A percentile compares a stretch with the other conserved stretches of the same genome.
Evolutionary conservation across 2,888 invertebrate genomes (phyloP).

Genomic region (Ischnus inquisitorius): DNA sequence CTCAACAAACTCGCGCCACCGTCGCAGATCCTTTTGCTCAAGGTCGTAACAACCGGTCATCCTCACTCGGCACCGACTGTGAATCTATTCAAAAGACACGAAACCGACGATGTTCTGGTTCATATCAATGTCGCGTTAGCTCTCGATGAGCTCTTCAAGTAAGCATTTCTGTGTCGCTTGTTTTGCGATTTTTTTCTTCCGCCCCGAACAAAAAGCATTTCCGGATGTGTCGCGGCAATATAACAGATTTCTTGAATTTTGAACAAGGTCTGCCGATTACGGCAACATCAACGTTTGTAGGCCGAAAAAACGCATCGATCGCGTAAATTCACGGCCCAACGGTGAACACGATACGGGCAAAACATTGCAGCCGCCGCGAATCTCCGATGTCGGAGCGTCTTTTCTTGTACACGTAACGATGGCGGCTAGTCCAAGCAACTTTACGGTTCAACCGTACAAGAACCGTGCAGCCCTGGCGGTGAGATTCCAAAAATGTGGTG

Average conservation of each 20-base stretch:
- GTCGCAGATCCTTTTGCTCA: slow-evolving; percentile 88
- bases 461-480: slow-evolving; percentile 70
- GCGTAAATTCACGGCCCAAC: slow-evolving; percentile 68
- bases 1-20: slow-evolving; percentile 86
- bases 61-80: slow-evolving; percentile 85
- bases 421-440: slow-evolving; percentile 92
- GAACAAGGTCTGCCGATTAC: slow-evolving; percentile 71
- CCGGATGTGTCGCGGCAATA: too few relatives aligned
- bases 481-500: slow-evolving; percentile 73
- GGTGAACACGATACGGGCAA: slow-evolving; percentile 61
- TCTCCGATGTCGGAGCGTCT: slow-evolving; percentile 86
- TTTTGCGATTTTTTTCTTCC: too few relatives aligned
- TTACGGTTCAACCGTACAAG: slow-evolving; percentile 86
- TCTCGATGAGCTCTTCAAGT: slow-evolving; percentile 87
- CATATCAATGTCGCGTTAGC: slow-evolving; percentile 91
- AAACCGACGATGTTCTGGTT: slow-evolving; percentile 88
- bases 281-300: slow-evolving; percentile 77
- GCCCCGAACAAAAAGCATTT: too few relatives aligned
- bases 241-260: background rate
- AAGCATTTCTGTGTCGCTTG: slow-evolving; percentile 77
- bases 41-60: slow-evolving; percentile 81
- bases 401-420: slow-evolving; percentile 91
- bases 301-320: slow-evolving; percentile 74
- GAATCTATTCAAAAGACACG: slow-evolving; percentile 90
- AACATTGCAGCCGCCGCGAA: slow-evolving; percentile 83